These are phyloP conservation scores for Lampris megalopsis DNA, from an alignment of 2,113 vertebrate genomes.

Conservation along the genomic window DNA sequence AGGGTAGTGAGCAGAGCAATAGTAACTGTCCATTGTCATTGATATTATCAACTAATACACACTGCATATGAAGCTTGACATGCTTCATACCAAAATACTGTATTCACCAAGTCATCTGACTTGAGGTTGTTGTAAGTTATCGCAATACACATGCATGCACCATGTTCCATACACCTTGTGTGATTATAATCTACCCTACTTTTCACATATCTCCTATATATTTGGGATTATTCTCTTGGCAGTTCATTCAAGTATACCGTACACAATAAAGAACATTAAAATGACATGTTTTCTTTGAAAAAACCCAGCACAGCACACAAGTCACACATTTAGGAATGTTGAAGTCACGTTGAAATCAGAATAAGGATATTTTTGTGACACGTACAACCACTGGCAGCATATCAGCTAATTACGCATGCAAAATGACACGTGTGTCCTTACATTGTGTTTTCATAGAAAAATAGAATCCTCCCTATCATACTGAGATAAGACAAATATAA, in stretches of 20 bases:
- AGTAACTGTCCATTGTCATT: constrained; percentile 6
- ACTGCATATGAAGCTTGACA: constrained; percentile 55
- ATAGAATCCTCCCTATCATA: constrained; percentile 57
- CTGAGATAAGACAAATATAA: constrained; percentile 67
- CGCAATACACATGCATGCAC: constrained; percentile 48
- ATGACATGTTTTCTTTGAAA: constrained; percentile 11
- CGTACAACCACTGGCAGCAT: constrained; percentile 57
- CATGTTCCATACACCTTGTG: constrained; percentile 36
- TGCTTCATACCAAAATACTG: constrained; percentile 59
- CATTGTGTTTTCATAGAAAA: constrained; percentile 64
- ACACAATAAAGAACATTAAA: constrained; percentile 34
- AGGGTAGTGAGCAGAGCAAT: constrained; percentile 20
- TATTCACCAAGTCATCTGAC: constrained; percentile 39
- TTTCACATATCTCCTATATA: constrained; percentile 19
- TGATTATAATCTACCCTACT: constrained; percentile 49
- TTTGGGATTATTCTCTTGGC: constrained; percentile 43
- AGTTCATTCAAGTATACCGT: constrained; percentile 38
- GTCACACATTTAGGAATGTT: constrained; percentile 49
- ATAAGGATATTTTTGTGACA: constrained; percentile 22
- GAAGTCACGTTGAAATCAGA: constrained; percentile 42
- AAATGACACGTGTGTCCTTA: constrained; percentile 34
- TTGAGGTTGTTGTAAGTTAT: constrained; percentile 30
- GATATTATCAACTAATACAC: constrained; percentile 33
- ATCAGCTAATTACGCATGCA: constrained; percentile 59
- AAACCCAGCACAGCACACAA: constrained; percentile 41